Percentiles rank a stretch among this genome's conserved stretches.
Conservation (phyloP, 2,888 invertebrate genomes). For the Lycia hirtaria region DNA sequence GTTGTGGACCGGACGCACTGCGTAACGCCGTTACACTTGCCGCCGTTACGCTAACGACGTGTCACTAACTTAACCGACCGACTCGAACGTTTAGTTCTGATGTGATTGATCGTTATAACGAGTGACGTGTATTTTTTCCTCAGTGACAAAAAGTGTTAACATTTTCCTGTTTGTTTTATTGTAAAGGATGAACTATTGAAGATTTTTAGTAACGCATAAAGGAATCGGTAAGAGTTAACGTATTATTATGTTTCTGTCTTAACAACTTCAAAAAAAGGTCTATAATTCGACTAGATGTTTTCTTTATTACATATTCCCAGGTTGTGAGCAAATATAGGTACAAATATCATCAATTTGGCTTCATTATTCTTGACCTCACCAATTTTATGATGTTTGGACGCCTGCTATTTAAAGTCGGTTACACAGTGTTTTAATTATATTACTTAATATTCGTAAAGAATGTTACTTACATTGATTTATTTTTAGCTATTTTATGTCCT, state of each 20-base stretch:
- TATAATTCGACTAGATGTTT: no score
- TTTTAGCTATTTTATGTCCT: no score
- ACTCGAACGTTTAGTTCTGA: slow-evolving; percentile 38
- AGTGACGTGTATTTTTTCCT: slow-evolving; percentile 58
- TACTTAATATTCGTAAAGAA: no score
- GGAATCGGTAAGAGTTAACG: slow-evolving; percentile 27
- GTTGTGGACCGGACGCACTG: slow-evolving; percentile 48
- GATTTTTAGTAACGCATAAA: slow-evolving; percentile 40
- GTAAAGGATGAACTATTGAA: slow-evolving; percentile 40
- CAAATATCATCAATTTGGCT: no score
- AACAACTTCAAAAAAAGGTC: not conserved
- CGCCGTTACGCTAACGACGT: slow-evolving; percentile 27
- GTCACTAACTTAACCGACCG: slow-evolving; percentile 19
- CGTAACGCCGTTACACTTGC: slow-evolving; percentile 19
- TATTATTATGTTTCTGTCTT: not conserved
- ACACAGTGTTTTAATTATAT: no score
- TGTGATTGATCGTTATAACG: slow-evolving; percentile 63
- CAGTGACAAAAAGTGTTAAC: slow-evolving; percentile 40
- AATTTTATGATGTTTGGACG: no score
- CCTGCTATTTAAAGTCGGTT: no score
- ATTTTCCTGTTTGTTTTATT: slow-evolving; percentile 9
- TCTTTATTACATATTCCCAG: no score
- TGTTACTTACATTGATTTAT: no score
- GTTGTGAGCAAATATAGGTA: no score
- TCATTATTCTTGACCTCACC: no score